These are phyloP conservation scores for Columbina picui DNA, from an alignment of 2,113 vertebrate genomes.

Conservation along the genomic window DNA sequence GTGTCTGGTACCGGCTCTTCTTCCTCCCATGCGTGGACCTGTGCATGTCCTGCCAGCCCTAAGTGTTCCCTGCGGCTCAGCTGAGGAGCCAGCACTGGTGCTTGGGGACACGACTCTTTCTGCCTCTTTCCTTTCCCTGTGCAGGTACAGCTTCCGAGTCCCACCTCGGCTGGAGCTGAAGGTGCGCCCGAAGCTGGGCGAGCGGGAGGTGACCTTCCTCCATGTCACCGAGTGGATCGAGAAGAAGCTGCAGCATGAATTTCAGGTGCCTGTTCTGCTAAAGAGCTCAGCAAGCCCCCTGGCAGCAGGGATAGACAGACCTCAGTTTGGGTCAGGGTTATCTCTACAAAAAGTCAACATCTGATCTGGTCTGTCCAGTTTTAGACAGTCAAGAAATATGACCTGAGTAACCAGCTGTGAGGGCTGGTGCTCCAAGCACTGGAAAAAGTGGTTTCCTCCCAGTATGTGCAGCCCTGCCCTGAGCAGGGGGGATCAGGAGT, in stretches of 20 bases:
- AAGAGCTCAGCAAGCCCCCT: background rate
- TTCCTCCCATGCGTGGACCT: rapidly evolving
- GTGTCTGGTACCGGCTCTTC: constrained; percentile 82
- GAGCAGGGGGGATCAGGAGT: background rate
- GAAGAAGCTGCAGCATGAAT: constrained; percentile 87
- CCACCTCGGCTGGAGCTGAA: constrained; percentile 86
- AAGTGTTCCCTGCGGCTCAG: background rate
- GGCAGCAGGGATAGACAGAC: rapidly evolving
- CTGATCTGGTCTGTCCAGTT: background rate
- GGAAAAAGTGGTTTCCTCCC: background rate
- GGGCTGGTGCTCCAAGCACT: background rate
- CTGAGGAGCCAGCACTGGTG: background rate
- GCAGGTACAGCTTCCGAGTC: constrained; percentile 88
- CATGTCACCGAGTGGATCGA: constrained; percentile 90
- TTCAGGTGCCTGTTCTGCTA: constrained; percentile 78
- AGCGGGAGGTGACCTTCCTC: constrained; percentile 87
- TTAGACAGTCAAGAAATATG: background rate
- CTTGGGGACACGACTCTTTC: background rate
- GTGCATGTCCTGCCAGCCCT: rapidly evolving
- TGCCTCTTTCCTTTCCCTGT: background rate
- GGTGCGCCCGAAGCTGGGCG: constrained; percentile 86
- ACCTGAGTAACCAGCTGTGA: background rate
- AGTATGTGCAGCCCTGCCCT: background rate
- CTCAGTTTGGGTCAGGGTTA: background rate
- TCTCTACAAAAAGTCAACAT: background rate